A percentile compares a stretch with the other conserved stretches of the same genome.
phyloP scores from a whole-genome alignment of 53 echinoderm and acorn worm genomes.

The Luidia sarsii region DNA sequence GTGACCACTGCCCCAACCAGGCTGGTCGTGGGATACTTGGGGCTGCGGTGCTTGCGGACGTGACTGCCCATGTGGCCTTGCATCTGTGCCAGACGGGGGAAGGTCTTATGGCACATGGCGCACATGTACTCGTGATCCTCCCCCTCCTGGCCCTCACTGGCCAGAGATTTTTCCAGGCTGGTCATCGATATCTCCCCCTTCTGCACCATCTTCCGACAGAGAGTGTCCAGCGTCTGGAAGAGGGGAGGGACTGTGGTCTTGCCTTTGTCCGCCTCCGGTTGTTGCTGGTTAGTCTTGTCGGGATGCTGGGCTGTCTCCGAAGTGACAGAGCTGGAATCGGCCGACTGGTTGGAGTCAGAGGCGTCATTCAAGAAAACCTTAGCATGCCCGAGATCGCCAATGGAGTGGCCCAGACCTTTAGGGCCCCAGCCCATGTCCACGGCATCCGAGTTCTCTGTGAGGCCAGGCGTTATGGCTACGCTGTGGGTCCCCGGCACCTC shows the following conservation, averaged over 20 bases:
- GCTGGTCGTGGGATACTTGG: not conserved
- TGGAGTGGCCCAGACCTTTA: not conserved
- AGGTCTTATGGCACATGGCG: conserved; percentile 39
- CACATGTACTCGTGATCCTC: conserved; percentile 27
- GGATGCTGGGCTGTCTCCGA: not conserved
- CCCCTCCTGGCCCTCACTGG: not conserved
- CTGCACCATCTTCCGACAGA: conserved; percentile 3
- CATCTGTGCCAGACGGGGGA: conserved; percentile 34
- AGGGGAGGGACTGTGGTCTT: not conserved
- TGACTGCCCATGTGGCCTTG: conserved; percentile 52
- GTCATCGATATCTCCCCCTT: not conserved
- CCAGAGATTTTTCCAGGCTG: not conserved
- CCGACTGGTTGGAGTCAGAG: not conserved
- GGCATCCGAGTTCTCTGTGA: not conserved
- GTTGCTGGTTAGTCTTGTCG: not conserved
- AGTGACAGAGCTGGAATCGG: not conserved
- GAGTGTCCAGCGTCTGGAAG: conserved; percentile 1
- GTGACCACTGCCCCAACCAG: no score
- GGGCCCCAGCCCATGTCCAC: conserved; percentile 14
- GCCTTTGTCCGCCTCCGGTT: not conserved
- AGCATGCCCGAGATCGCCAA: not conserved
- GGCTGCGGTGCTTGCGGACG: not conserved
- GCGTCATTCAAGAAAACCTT: not conserved
- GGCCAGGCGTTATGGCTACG: not conserved
- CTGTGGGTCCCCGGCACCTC: conserved; percentile 2